phyloP scores from a whole-genome alignment of 2,113 vertebrate species.

The Oriolus oriolus region DNA sequence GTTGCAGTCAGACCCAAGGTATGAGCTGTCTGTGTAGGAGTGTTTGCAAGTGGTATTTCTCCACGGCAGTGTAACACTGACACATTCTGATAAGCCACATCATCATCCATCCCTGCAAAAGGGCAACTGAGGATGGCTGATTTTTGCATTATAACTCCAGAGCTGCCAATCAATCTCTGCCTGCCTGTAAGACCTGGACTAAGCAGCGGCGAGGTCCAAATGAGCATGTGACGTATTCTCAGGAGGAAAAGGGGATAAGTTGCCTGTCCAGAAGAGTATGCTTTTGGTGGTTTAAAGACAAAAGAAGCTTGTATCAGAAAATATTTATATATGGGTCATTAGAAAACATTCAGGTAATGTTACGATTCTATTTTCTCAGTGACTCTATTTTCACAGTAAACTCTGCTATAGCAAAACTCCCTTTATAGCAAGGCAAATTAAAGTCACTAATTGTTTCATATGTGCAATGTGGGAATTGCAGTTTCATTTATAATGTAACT shows the following conservation, averaged over 20 bases:
- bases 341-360: neutral
- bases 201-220: neutral
- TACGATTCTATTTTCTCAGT: neutral
- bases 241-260: neutral
- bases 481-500: constrained; percentile 50
- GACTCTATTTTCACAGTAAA: neutral
- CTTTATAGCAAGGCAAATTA: constrained; percentile 11
- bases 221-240: fast-evolving
- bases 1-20: neutral
- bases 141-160: neutral
- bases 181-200: neutral
- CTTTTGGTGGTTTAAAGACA: neutral
- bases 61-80: neutral
- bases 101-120: neutral
- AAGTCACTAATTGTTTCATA: constrained; percentile 61
- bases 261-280: neutral
- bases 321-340: neutral
- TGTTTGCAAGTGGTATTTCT: neutral
- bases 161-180: neutral
- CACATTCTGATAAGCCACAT: neutral
- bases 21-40: constrained; percentile 38
- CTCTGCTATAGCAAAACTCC: neutral
- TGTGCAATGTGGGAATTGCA: constrained; percentile 50
- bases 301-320: neutral
- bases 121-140: neutral